Percentiles rank a stretch among this genome's conserved stretches.
These are phyloP conservation scores for Pseudocheirus occidentalis DNA, from an alignment of 2,797 vertebrate genomes.

Conservation along the genomic window DNA sequence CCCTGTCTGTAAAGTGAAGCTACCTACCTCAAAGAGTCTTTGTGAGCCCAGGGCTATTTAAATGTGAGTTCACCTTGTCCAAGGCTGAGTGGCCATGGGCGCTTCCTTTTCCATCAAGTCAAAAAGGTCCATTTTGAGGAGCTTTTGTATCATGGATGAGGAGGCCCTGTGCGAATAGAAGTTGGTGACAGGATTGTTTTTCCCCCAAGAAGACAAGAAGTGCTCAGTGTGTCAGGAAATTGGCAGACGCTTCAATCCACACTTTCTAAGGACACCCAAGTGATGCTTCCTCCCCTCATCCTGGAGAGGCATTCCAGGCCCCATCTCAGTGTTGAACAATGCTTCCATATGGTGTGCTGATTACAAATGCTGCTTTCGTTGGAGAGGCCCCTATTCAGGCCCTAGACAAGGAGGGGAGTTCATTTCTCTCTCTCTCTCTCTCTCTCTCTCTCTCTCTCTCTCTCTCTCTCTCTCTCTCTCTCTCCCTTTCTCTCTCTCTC, in stretches of 20 bases:
- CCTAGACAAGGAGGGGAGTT: accelerated
- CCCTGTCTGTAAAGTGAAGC: too few species aligned
- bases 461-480: accelerated
- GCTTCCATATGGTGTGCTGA: neutral
- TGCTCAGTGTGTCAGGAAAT: neutral
- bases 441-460: too few species aligned
- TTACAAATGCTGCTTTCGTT: neutral
- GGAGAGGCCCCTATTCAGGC: neutral
- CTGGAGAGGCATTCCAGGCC: neutral
- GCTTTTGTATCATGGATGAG: too few species aligned
- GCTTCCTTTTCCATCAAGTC: too few species aligned
- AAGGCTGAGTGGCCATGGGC: too few species aligned
- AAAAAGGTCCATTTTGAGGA: too few species aligned
- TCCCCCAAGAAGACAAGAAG: neutral
- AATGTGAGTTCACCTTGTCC: too few species aligned
- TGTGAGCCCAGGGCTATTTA: too few species aligned
- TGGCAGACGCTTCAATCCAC: neutral
- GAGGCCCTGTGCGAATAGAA: too few species aligned
- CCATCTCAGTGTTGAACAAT: neutral
- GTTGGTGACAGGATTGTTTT: too few species aligned
- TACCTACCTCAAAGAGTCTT: too few species aligned
- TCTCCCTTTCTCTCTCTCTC: too few species aligned
- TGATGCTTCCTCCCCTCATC: neutral
- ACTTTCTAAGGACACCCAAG: slow-evolving; percentile 3
- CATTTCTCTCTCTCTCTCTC: neutral